phyloP scores from a whole-genome alignment of 2,888 invertebrate species.

The Lapara coniferarum region DNA sequence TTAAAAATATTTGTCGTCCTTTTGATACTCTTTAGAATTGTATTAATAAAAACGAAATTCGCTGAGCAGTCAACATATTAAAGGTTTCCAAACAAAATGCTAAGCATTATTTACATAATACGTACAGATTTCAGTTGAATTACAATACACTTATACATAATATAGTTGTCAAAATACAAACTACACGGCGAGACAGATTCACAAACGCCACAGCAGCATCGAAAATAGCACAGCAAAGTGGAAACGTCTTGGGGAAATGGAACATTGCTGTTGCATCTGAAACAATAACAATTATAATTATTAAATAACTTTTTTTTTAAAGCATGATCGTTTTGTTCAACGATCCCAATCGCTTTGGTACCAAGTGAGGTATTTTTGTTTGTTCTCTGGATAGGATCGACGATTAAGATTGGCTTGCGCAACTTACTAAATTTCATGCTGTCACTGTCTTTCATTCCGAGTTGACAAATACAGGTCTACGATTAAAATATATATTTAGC shows the following conservation, averaged over 20 bases:
- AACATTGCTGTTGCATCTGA: conserved; percentile 8
- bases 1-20: too few species aligned
- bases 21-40: not conserved
- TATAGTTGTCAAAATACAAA: not conserved
- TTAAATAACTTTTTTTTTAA: too few species aligned
- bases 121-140: not conserved
- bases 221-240: conserved; percentile 11
- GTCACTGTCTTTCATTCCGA: too few species aligned
- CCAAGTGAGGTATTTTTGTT: too few species aligned
- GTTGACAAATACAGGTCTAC: too few species aligned
- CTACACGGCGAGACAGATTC: not conserved
- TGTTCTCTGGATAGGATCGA: too few species aligned
- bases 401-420: too few species aligned
- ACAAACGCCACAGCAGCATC: not conserved
- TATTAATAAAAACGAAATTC: not conserved
- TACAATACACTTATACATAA: not conserved
- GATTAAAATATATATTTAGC: too few species aligned
- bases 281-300: not conserved
- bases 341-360: too few species aligned
- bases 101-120: not conserved
- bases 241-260: conserved; percentile 8
- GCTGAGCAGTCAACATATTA: not conserved
- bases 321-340: too few species aligned
- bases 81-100: not conserved
- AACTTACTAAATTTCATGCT: too few species aligned